These are phyloP conservation scores for Phania funesta DNA, from an alignment of 2,888 invertebrate species.

Conservation along the genomic window DNA sequence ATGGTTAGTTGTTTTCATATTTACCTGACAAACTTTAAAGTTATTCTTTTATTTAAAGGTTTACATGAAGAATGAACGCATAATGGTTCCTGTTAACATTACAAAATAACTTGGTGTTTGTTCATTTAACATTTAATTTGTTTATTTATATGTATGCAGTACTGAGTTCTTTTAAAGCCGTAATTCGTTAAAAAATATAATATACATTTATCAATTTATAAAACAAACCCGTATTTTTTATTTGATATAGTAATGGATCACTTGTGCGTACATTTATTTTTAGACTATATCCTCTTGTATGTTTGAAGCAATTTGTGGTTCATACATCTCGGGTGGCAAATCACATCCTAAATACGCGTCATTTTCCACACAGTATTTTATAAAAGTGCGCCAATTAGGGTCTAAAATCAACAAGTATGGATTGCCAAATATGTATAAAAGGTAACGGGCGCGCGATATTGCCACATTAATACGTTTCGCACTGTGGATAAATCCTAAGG, in stretches of 20 bases:
- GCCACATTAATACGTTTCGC: constrained; percentile 94
- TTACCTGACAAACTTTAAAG: neutral
- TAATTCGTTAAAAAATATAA: constrained; percentile 31
- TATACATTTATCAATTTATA: constrained; percentile 13
- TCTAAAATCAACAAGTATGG: constrained; percentile 86
- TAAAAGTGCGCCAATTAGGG: constrained; percentile 85
- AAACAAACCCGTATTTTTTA: neutral
- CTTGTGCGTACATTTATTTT: neutral
- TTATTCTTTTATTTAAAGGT: constrained; percentile 66
- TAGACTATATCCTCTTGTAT: neutral
- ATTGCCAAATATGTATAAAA: constrained; percentile 91
- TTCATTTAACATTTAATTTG: constrained; percentile 13
- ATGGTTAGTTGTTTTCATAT: constrained; percentile 67
- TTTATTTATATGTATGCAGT: constrained; percentile 18
- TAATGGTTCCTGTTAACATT: constrained; percentile 75
- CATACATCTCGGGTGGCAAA: constrained; percentile 79
- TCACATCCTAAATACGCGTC: constrained; percentile 87
- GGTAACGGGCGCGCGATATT: constrained; percentile 88
- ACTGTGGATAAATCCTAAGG: constrained; percentile 87
- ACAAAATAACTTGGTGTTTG: constrained; percentile 15
- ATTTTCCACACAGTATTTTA: constrained; percentile 84
- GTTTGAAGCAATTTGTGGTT: neutral
- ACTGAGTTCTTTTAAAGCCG: constrained; percentile 25
- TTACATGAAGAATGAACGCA: constrained; percentile 77
- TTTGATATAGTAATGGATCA: neutral